These are phyloP conservation scores for Procambarus clarkii DNA, from an alignment of 1,140 invertebrate genomes.

Conservation along the genomic window DNA sequence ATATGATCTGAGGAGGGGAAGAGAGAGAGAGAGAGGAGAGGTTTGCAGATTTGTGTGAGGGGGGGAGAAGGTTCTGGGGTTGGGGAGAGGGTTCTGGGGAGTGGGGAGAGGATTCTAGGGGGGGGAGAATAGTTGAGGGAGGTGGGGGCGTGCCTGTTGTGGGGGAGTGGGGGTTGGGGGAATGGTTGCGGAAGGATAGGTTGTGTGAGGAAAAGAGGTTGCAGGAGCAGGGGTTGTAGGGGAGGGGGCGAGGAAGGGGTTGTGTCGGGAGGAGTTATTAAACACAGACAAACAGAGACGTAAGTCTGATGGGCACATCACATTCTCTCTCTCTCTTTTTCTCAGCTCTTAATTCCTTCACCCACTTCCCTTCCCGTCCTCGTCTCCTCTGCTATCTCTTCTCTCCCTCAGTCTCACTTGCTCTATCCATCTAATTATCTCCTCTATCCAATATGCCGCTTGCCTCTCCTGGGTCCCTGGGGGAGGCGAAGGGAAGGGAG, in stretches of 20 bases:
- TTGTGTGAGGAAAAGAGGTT: too few species aligned
- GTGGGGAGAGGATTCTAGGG: not conserved
- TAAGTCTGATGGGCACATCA: too few species aligned
- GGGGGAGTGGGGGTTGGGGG: not conserved
- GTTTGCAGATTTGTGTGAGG: too few species aligned
- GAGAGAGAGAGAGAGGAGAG: not conserved
- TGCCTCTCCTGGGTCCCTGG: not conserved
- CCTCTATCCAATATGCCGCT: not conserved
- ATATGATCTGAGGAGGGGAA: not conserved
- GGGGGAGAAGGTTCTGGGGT: not conserved
- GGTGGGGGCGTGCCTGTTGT: not conserved
- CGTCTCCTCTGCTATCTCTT: not conserved
- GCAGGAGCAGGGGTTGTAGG: too few species aligned
- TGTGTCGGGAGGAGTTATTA: too few species aligned
- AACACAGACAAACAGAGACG: too few species aligned
- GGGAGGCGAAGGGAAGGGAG: not conserved
- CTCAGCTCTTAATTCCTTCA: not conserved
- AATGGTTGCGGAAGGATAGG: not conserved
- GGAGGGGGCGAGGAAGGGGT: too few species aligned
- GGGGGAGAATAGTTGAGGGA: not conserved
- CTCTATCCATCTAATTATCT: not conserved
- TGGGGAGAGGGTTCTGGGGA: not conserved
- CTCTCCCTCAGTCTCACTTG: not conserved
- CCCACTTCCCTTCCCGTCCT: not conserved
- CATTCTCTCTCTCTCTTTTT: constrained; percentile 3